These are phyloP conservation scores for Anaspis maculata DNA, from an alignment of 2,888 invertebrate genomes.

Conservation along the genomic window DNA sequence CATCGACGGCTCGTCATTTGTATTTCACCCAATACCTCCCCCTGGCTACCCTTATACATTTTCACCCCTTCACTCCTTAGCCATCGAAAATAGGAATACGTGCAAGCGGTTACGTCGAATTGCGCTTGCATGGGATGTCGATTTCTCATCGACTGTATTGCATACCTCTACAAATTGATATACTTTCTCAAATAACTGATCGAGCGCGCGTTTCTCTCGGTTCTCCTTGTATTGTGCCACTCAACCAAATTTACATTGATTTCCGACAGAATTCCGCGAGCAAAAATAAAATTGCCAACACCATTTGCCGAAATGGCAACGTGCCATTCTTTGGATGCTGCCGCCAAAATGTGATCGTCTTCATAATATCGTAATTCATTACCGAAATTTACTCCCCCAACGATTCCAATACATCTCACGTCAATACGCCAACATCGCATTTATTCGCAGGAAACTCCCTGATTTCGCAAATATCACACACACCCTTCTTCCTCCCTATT, in stretches of 20 bases:
- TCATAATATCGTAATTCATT: no score
- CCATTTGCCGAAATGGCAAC: no score
- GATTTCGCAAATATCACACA: no score
- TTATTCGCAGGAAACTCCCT: no score
- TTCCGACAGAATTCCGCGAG: conserved; percentile 6
- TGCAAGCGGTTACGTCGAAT: conserved; percentile 21
- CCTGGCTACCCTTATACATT: conserved; percentile 16
- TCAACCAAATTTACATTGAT: conserved; percentile 13
- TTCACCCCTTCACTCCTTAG: conserved; percentile 15
- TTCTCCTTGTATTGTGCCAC: conserved; percentile 8
- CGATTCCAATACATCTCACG: neutral
- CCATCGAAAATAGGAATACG: conserved; percentile 21
- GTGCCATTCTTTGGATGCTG: no score
- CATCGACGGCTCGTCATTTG: conserved; percentile 32
- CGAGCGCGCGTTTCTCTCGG: no score
- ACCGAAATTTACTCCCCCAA: neutral
- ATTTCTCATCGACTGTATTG: conserved; percentile 19
- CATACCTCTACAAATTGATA: conserved; percentile 13
- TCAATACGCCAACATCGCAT: no score
- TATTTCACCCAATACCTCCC: conserved; percentile 28
- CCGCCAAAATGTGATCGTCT: no score
- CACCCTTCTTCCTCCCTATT: no score
- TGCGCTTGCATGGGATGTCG: conserved; percentile 18
- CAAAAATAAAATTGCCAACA: conserved; percentile 14
- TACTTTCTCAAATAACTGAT: conserved; percentile 13